phyloP scores from a whole-genome alignment of 2,888 invertebrate genomes.

The Ommatoiulus sabulosus region DNA sequence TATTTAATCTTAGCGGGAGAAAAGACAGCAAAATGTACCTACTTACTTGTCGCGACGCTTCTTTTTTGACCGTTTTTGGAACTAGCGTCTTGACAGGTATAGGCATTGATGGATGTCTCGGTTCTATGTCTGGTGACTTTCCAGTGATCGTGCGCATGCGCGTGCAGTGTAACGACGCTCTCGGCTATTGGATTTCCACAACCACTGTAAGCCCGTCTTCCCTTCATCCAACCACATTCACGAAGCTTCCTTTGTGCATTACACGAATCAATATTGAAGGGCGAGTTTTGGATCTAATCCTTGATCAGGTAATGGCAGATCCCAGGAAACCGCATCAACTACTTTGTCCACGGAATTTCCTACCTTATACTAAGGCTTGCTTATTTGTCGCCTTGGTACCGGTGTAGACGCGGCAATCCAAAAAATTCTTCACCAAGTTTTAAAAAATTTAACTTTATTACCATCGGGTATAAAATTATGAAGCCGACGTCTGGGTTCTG shows the following conservation, averaged over 20 bases:
- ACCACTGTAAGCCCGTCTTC: not conserved
- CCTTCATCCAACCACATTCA: not conserved
- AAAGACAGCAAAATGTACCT: constrained; percentile 31
- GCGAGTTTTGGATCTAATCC: not conserved
- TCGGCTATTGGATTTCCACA: not conserved
- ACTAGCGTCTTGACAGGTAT: not conserved
- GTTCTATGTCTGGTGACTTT: not conserved
- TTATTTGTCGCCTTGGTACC: too few relatives aligned
- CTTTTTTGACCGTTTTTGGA: not conserved
- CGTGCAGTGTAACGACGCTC: not conserved
- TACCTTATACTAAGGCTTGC: too few relatives aligned
- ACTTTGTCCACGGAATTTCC: not conserved
- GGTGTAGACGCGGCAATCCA: too few relatives aligned
- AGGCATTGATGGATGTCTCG: constrained; percentile 19
- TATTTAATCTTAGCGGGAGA: constrained; percentile 27
- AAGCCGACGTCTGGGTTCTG: not conserved
- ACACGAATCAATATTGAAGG: constrained; percentile 9
- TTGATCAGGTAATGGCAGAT: constrained; percentile 3
- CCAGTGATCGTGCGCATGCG: not conserved
- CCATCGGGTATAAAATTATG: not conserved
- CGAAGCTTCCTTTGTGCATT: not conserved
- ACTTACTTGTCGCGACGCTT: not conserved
- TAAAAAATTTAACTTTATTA: too few relatives aligned
- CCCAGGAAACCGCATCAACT: not conserved
- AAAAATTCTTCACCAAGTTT: too few relatives aligned